phyloP scores from a whole-genome alignment of 2,113 vertebrate genomes.

The Psilopsiagon aymara region DNA sequence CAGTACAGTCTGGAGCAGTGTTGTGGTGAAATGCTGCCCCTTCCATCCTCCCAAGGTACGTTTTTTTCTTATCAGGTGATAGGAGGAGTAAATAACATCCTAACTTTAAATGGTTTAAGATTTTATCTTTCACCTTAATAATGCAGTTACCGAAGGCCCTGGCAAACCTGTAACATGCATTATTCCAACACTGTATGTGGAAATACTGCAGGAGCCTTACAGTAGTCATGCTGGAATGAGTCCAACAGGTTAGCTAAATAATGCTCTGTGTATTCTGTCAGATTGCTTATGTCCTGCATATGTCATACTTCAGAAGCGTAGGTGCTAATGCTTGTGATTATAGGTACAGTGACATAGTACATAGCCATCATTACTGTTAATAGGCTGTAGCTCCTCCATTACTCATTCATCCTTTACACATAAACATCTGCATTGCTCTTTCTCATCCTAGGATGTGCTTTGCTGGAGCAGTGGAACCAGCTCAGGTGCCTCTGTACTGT shows the following conservation, averaged over 20 bases:
- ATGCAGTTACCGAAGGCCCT: not conserved
- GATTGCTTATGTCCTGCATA: not conserved
- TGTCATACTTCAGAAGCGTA: not conserved
- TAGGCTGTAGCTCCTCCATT: not conserved
- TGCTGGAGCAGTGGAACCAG: not conserved
- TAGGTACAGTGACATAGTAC: not conserved
- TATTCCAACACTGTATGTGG: not conserved
- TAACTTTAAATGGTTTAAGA: not conserved
- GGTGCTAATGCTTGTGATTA: not conserved
- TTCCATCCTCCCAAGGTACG: not conserved
- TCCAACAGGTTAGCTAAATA: not conserved
- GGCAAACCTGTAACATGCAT: not conserved
- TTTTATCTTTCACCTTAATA: not conserved
- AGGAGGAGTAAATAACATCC: not conserved
- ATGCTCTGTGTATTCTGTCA: not conserved
- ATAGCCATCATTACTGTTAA: not conserved
- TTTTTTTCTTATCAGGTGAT: not conserved
- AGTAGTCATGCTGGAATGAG: not conserved
- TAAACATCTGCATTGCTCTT: not conserved
- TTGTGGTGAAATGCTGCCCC: not conserved
- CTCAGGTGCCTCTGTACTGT: not conserved
- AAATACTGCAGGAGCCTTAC: not conserved
- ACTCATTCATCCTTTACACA: not conserved
- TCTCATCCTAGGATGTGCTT: not conserved
- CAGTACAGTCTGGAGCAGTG: not conserved